Evolutionary conservation across 1,140 invertebrate genomes (phyloP), one percentile per base, ranked within the genome.

Genomic region (Calycopis cecrops): DNA sequence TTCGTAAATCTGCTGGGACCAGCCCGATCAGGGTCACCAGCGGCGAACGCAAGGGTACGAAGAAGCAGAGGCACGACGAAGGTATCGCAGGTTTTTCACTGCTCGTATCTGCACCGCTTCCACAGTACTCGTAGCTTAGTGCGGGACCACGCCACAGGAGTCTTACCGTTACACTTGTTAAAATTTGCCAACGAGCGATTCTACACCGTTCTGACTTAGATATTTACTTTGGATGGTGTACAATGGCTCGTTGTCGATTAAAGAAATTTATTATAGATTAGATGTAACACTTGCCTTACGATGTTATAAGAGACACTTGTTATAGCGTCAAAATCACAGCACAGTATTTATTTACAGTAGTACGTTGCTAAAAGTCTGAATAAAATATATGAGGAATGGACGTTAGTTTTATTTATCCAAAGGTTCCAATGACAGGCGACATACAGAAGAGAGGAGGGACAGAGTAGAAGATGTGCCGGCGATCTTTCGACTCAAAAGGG

Each of bases 381-480:
- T 72, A 76, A 73, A 77, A 52, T 48, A 63, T 55, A 60, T 60
- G 42, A 60, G 59, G 67, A 69, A 49, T 64, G 62, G 58, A 53
- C 28, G 28, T 40, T 80, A 42, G 76, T 83, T 80, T 83, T 60
- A 82, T 82, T 83, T 70, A 69, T 67, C 52, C 62, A 14, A 79
- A 79, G 76, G 76, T 77, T 59, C 62, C 14, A 67, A 61, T 47
- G 62, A 65, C 42, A 71, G 49, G 52, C 60, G 57, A 53, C 58
- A 65, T 34, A 67, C 14, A 51, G 10, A 12, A 9, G 52, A 53
- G 40, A 37, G 21, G 2, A 28, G 21, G 21, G 21, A 28, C 2
- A 28, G 21, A 28, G 6, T 28, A 28, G 21, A 6, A 28, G 6
- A 38, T 16, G 42, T 53, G 21, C 56, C 63, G 7, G 54, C 62